These are phyloP conservation scores for Schizotus pectinicornis DNA, from an alignment of 2,888 invertebrate species.

Conservation along the genomic window DNA sequence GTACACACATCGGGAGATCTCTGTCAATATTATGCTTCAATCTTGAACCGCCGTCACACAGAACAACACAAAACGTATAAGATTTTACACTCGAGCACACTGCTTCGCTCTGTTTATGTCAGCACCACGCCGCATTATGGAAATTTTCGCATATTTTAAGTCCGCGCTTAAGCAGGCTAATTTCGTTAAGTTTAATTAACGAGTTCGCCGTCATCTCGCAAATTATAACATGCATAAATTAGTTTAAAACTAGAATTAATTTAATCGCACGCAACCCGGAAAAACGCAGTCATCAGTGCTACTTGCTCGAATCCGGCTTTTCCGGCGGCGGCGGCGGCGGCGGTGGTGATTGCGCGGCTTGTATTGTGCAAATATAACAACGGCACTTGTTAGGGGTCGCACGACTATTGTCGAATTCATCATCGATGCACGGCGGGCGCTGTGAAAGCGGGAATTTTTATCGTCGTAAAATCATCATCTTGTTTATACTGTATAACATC, in stretches of 20 bases:
- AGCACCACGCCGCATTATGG: slow-evolving; percentile 32
- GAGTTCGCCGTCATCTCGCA: slow-evolving; percentile 25
- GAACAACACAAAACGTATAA: slow-evolving; percentile 41
- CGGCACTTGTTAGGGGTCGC: slow-evolving; percentile 1
- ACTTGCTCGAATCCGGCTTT: background rate
- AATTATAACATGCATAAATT: slow-evolving; percentile 28
- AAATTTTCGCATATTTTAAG: slow-evolving; percentile 32
- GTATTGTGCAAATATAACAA: background rate
- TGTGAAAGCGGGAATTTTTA: slow-evolving; percentile 20
- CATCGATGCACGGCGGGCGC: background rate
- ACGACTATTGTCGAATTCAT: slow-evolving; percentile 19
- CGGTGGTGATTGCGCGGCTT: too few species aligned
- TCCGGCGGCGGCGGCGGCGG: background rate
- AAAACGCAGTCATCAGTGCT: background rate
- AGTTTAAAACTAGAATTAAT: slow-evolving; percentile 25
- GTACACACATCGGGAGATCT: slow-evolving; percentile 46
- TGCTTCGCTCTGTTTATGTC: slow-evolving; percentile 39
- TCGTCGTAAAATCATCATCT: slow-evolving; percentile 23
- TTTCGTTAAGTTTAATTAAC: slow-evolving; percentile 33
- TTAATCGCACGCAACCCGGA: background rate
- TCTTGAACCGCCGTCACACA: slow-evolving; percentile 42
- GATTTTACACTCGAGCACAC: slow-evolving; percentile 43
- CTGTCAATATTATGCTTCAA: slow-evolving; percentile 52
- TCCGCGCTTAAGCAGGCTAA: slow-evolving; percentile 24
- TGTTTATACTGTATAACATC: slow-evolving; percentile 28